Base-by-base conservation (phyloP, 2,113 vertebrate genomes). In the Rafetus swinhoei region DNA sequence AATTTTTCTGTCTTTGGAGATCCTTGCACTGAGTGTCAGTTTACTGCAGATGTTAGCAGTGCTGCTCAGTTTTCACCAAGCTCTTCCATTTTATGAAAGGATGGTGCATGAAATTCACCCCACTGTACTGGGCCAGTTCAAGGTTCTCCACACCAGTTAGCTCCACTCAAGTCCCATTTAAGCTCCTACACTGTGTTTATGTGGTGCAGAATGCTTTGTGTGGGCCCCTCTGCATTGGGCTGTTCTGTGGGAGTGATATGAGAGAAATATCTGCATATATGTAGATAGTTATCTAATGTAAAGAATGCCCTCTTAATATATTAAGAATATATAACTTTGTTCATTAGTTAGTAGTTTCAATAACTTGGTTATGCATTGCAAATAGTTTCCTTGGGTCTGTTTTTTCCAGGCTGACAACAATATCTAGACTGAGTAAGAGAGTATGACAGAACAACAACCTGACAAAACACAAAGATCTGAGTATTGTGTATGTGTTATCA, bases 241-340 rank as follows among this genome's bases (percentile, higher is more conserved):
- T 18, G 79, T 88, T 92, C 79, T 83, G 81, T 56, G 3, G 21
- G 7, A 53, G 2, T 18, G 7, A 50, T 25, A 50, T 12, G 22
- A 74, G 35, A 45, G 72, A 74, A 59, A 92, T 50, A 57, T 59
- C 56, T 81, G 11, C 52, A 25, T 60, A 3, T 74, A 22, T 74
- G 21, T 21, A 12, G 4, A 11, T 79, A n/a, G n/a, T n/a, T n/a
- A 87, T 81, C 3, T 87, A 57, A 83, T 65, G 3, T 65, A n/a
- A 65, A 65, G 62, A 90, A 3, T 4, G 59, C 90, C 85, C 86
- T 87, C 72, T 60, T 9, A 35, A 87, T 83, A 19, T 27, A 14
- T 65, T 29, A 85, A 72, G 55, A 82, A 54, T 89, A 88, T 81
- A 53, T 53, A 87, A 57, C 13, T 12, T 1, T 65, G 50, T 79